Conservation (phyloP, 1,140 invertebrate species). For the Apis florea region DNA sequence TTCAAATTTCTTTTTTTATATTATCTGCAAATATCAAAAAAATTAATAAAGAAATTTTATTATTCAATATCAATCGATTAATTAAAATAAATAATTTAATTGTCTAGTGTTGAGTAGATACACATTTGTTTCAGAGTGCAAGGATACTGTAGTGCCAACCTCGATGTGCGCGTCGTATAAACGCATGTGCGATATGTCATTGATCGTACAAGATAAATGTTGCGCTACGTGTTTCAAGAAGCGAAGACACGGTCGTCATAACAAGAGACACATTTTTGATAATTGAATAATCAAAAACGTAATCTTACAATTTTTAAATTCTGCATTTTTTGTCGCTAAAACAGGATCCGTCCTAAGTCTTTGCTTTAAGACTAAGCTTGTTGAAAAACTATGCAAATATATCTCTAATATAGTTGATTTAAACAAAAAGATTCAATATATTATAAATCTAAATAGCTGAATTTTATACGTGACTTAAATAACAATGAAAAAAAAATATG, state of each 20-base stretch:
- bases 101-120: too few relatives aligned
- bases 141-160: conserved; percentile 65
- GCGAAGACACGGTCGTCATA: conserved; percentile 70
- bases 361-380: not conserved
- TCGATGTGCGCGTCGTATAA: conserved; percentile 68
- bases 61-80: too few relatives aligned
- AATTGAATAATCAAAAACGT: conserved; percentile 36
- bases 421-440: not conserved
- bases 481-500: not conserved
- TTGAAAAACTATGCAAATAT: not conserved
- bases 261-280: conserved; percentile 60
- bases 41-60: not conserved
- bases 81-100: too few relatives aligned
- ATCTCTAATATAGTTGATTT: not conserved
- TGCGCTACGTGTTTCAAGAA: conserved; percentile 71
- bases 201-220: conserved; percentile 71
- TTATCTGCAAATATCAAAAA: not conserved
- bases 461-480: not conserved
- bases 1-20: not conserved
- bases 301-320: not conserved
- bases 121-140: conserved; percentile 64
- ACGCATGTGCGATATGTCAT: conserved; percentile 70
- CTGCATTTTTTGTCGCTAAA: not conserved
- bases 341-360: conserved; percentile 25
- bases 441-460: not conserved